Evolutionary conservation across 2,113 vertebrate species (phyloP).

Genomic region (Athene cunicularia): DNA sequence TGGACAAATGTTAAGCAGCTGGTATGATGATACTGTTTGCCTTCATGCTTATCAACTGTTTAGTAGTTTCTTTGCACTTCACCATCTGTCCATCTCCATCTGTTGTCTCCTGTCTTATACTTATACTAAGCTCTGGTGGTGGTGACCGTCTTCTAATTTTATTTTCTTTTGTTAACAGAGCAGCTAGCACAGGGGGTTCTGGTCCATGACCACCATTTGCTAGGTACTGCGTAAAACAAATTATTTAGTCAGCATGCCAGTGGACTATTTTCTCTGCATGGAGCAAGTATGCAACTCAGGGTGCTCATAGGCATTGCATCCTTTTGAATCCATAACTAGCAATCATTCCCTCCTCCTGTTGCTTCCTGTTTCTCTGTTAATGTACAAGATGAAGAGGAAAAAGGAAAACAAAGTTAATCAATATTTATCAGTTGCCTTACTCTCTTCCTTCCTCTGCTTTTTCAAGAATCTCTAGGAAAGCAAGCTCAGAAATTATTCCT

Average conservation of each 20-base stretch:
- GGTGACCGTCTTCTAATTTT: neutral
- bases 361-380: neutral
- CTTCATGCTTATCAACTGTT: slow-evolving; percentile 51
- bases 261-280: neutral
- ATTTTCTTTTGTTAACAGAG: neutral
- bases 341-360: neutral
- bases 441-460: neutral
- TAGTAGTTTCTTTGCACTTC: slow-evolving; percentile 33
- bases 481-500: neutral
- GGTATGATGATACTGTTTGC: slow-evolving; percentile 26
- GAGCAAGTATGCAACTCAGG: neutral
- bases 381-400: neutral
- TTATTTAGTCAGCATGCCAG: slow-evolving; percentile 19
- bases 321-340: neutral
- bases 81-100: slow-evolving; percentile 65
- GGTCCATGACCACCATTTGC: slow-evolving; percentile 2
- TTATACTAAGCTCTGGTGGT: neutral
- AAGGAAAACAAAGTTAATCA: neutral
- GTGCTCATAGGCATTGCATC: neutral
- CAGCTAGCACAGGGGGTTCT: neutral
- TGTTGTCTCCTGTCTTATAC: neutral
- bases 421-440: neutral
- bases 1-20: slow-evolving; percentile 56
- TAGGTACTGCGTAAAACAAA: neutral
- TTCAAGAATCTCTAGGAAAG: neutral